Evolutionary conservation across 1,140 invertebrate genomes (phyloP).

Genomic region (Tetragnatha versicolor): DNA sequence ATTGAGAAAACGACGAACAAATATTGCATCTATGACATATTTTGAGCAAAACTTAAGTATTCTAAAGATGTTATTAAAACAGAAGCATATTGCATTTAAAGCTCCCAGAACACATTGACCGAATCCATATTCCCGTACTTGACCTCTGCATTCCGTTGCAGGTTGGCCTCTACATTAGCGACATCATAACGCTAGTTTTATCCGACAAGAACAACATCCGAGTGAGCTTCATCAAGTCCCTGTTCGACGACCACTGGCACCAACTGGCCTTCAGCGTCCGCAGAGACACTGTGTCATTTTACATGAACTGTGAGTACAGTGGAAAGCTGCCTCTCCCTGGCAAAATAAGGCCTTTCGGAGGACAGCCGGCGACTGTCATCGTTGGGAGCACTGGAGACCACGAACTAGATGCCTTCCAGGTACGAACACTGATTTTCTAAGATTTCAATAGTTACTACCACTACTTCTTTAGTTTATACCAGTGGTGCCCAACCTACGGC

Average conservation of each 20-base stretch:
- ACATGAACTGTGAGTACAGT: slow-evolving; percentile 36
- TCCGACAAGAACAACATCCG: slow-evolving; percentile 44
- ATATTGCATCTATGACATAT: no score
- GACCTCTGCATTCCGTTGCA: no score
- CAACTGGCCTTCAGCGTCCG: slow-evolving; percentile 34
- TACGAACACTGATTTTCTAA: no score
- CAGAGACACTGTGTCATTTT: slow-evolving; percentile 36
- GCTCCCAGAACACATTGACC: no score
- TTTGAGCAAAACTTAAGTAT: no score
- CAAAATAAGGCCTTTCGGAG: slow-evolving; percentile 42
- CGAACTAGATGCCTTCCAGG: slow-evolving; percentile 45
- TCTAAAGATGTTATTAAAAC: no score
- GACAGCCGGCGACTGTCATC: slow-evolving; percentile 30
- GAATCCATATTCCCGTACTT: no score
- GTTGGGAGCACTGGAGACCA: slow-evolving; percentile 38
- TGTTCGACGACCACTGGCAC: slow-evolving; percentile 43
- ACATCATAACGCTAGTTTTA: slow-evolving; percentile 32
- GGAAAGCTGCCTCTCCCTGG: slow-evolving; percentile 33
- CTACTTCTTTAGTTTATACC: no score
- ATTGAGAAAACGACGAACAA: no score
- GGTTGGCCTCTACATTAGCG: slow-evolving; percentile 45
- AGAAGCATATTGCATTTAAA: no score
- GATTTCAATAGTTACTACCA: no score
- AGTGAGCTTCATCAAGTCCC: slow-evolving; percentile 42
- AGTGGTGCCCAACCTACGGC: no score